Evolutionary conservation across 1,140 invertebrate species (phyloP).

Genomic region (Bicyclus anynana): DNA sequence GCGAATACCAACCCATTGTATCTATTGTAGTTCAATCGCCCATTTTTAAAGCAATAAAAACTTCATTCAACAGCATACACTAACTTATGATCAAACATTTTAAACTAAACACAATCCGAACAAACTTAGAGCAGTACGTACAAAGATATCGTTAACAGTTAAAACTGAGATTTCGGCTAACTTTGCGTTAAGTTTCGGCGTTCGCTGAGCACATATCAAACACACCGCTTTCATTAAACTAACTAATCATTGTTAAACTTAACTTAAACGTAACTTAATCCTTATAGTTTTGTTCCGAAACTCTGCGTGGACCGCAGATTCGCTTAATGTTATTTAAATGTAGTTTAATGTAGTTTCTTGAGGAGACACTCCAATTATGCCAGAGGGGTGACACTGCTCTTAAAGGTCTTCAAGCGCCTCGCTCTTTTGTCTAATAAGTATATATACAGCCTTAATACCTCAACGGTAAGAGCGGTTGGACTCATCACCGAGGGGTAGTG

Average conservation of each 20-base stretch:
- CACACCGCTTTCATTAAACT: constrained; percentile 18
- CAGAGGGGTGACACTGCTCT: too few species aligned
- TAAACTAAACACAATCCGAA: constrained; percentile 9
- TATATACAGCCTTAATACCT: too few species aligned
- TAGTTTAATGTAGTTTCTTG: neutral
- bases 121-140: constrained; percentile 14
- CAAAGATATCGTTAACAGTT: constrained; percentile 18
- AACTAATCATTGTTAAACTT: constrained; percentile 23
- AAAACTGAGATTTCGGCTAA: constrained; percentile 5
- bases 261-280: too few species aligned
- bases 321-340: neutral
- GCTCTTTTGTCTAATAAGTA: too few species aligned
- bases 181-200: neutral
- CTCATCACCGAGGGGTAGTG: too few species aligned
- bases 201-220: constrained; percentile 20
- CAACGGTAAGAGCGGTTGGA: too few species aligned
- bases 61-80: too few species aligned
- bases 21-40: too few species aligned
- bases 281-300: constrained; percentile 6
- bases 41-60: too few species aligned
- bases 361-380: too few species aligned
- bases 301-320: neutral
- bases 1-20: too few species aligned
- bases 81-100: neutral
- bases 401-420: too few species aligned